Evolutionary conservation across 2,113 vertebrate genomes (phyloP).

Genomic region (Leptosomus discolor): DNA sequence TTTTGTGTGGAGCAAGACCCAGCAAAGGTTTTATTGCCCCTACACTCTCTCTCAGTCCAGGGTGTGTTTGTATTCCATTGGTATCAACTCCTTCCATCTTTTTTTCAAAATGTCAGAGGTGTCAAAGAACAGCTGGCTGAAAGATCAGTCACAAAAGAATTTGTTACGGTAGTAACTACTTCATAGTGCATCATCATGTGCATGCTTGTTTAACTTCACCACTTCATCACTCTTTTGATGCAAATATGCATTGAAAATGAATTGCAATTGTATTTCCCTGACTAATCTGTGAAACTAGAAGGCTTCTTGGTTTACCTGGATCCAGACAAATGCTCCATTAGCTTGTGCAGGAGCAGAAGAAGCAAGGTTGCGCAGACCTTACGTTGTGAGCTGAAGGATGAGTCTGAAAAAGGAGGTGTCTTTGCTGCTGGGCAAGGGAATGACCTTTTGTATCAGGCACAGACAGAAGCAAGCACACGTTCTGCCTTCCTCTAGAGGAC

Average conservation of each 20-base stretch:
- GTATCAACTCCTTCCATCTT: neutral
- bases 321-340: neutral
- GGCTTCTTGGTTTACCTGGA: neutral
- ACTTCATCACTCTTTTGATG: neutral
- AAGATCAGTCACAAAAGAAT: neutral
- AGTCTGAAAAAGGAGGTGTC: neutral
- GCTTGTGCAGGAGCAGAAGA: neutral
- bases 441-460: neutral
- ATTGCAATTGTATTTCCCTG: neutral
- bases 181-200: neutral
- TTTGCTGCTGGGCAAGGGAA: neutral
- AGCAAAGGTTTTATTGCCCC: neutral
- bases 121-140: neutral
- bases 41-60: neutral
- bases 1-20: neutral
- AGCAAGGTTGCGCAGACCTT: rapidly evolving
- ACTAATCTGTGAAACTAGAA: neutral
- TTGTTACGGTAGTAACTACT: neutral
- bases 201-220: neutral
- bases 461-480: neutral
- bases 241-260: neutral
- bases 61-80: neutral
- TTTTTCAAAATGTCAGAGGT: neutral
- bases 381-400: neutral
- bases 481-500: neutral